phyloP scores from a whole-genome alignment of 2,888 invertebrate species.

The Lysandra coridon region DNA sequence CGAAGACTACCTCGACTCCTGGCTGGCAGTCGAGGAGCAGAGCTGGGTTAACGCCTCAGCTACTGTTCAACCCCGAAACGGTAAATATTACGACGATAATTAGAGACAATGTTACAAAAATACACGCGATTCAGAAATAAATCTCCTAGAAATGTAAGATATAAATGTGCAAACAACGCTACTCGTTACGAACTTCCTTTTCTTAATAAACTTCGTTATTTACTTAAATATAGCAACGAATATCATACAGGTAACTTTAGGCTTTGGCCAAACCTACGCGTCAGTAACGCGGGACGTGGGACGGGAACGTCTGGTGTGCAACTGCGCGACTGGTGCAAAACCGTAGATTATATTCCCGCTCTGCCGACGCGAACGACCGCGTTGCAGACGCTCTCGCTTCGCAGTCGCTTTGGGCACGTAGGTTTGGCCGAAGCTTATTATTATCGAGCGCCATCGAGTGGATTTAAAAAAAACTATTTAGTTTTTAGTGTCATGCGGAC shows the following conservation, averaged over 20 bases:
- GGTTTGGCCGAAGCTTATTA: too few species aligned
- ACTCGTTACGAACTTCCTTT: not conserved
- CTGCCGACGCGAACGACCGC: too few species aligned
- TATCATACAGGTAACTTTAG: not conserved
- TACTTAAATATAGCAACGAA: not conserved
- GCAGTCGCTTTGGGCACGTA: too few species aligned
- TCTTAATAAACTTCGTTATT: not conserved
- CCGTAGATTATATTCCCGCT: too few species aligned
- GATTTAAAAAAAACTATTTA: too few species aligned
- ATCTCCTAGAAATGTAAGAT: not conserved
- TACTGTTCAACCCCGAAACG: constrained; percentile 47
- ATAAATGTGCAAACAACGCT: not conserved
- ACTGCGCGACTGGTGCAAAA: too few species aligned
- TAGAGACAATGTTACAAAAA: not conserved
- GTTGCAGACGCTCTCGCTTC: too few species aligned
- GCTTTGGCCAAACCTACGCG: too few species aligned
- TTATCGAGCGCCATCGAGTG: too few species aligned
- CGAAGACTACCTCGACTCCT: constrained; percentile 70
- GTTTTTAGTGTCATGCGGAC: not conserved
- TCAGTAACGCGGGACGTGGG: too few species aligned
- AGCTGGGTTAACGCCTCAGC: constrained; percentile 51
- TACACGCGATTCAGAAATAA: not conserved
- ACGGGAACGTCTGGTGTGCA: too few species aligned
- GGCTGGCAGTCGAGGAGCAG: constrained; percentile 59
- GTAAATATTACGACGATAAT: constrained; percentile 46